Evolutionary conservation across 2,888 invertebrate species (phyloP).

Genomic region (Helicoverpa assulta): DNA sequence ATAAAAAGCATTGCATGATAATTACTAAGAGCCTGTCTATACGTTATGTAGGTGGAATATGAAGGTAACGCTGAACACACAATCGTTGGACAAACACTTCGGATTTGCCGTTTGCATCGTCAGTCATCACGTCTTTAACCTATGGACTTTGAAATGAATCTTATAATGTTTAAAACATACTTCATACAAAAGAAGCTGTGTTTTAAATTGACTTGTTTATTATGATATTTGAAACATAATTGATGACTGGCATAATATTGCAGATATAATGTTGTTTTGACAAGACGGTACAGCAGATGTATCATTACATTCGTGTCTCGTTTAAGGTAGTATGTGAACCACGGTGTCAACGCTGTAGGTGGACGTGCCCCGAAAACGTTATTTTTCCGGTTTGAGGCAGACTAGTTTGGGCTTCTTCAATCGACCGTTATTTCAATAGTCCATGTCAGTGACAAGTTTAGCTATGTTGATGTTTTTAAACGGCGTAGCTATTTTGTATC

Average conservation of each 20-base stretch:
- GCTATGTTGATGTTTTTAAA: conserved; percentile 23
- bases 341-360: conserved; percentile 64
- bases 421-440: conserved; percentile 79
- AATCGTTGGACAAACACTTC: conserved; percentile 27
- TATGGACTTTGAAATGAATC: conserved; percentile 35
- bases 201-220: conserved; percentile 27
- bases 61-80: conserved; percentile 47
- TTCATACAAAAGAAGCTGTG: conserved; percentile 11
- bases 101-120: conserved; percentile 26
- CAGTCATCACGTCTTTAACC: conserved; percentile 16
- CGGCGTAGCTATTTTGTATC: conserved; percentile 14
- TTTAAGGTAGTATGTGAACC: conserved; percentile 74
- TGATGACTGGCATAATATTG: conserved; percentile 20
- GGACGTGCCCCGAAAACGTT: conserved; percentile 85
- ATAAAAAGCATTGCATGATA: conserved; percentile 56
- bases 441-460: conserved; percentile 59
- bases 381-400: conserved; percentile 85
- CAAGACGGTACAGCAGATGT: conserved; percentile 36
- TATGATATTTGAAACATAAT: conserved; percentile 3
- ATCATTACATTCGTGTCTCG: conserved; percentile 75
- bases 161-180: conserved; percentile 3
- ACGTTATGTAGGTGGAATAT: conserved; percentile 46
- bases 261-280: conserved; percentile 37
- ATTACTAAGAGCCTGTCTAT: conserved; percentile 50
- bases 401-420: conserved; percentile 78